Percentiles rank a stretch among this genome's conserved stretches.
phyloP scores from a whole-genome alignment of 2,797 vertebrate species.

The Caiman crocodilus region DNA sequence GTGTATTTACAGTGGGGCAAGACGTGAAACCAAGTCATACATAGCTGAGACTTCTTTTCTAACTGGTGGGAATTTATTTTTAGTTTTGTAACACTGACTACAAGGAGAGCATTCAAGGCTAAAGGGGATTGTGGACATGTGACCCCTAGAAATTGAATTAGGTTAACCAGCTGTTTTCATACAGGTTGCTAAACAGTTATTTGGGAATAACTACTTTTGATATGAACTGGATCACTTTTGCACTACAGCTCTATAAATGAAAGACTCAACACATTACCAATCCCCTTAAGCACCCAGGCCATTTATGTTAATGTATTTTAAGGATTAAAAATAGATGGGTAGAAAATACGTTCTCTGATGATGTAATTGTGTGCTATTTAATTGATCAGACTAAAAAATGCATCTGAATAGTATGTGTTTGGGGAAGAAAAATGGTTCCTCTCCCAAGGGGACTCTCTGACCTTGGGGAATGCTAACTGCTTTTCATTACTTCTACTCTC shows the following conservation, averaged over 20 bases:
- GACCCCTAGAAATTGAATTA: not conserved
- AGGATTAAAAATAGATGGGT: not conserved
- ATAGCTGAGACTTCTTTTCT: too few species aligned
- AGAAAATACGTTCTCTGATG: not conserved
- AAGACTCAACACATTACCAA: not conserved
- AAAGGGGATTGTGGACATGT: not conserved
- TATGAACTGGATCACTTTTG: not conserved
- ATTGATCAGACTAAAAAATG: not conserved
- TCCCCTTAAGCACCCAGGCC: not conserved
- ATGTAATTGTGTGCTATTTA: conserved; percentile 27
- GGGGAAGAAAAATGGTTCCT: not conserved
- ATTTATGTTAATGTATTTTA: not conserved
- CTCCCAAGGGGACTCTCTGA: not conserved
- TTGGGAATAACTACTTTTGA: not conserved
- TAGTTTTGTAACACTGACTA: too few species aligned
- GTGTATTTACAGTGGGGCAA: too few species aligned
- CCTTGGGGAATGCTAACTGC: not conserved
- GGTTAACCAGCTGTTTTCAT: not conserved
- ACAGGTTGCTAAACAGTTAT: not conserved
- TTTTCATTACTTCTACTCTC: not conserved
- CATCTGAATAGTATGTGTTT: not conserved
- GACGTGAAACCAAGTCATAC: too few species aligned
- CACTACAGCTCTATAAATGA: not conserved
- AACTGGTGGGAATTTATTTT: too few species aligned
- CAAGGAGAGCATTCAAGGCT: not conserved